These are phyloP conservation scores for Coenonympha arcania DNA, from an alignment of 2,888 invertebrate species.

Conservation along the genomic window DNA sequence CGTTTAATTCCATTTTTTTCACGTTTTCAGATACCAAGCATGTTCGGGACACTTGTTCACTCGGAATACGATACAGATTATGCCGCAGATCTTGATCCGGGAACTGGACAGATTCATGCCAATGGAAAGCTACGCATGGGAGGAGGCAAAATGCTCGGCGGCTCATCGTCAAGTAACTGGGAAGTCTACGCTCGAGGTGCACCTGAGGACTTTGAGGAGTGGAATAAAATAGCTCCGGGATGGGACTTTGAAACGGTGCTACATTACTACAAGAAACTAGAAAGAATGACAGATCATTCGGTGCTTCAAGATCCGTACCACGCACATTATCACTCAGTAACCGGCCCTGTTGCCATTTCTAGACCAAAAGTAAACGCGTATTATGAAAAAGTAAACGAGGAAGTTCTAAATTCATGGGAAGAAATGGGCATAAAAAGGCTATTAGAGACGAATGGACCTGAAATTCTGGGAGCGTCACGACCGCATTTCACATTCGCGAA, in stretches of 20 bases:
- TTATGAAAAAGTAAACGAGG: constrained; percentile 31
- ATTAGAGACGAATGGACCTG: constrained; percentile 36
- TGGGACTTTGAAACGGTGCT: constrained; percentile 38
- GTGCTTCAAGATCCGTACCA: constrained; percentile 31
- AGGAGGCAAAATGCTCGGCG: constrained; percentile 40
- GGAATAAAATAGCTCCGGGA: constrained; percentile 35
- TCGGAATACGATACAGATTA: constrained; percentile 39
- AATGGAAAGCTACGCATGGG: constrained; percentile 31
- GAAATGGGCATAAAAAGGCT: constrained; percentile 38
- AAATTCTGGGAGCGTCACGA: constrained; percentile 32
- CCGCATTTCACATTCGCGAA: constrained; percentile 42
- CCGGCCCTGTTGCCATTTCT: constrained; percentile 38
- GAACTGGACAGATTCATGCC: constrained; percentile 32
- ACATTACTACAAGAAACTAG: constrained; percentile 39
- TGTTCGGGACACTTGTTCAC: constrained; percentile 32
- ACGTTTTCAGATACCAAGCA: constrained; percentile 39
- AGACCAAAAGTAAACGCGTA: constrained; percentile 33
- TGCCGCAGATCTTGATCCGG: constrained; percentile 31
- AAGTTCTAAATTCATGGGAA: constrained; percentile 32
- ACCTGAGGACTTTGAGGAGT: constrained; percentile 38
- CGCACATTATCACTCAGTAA: constrained; percentile 33
- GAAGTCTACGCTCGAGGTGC: constrained; percentile 38
- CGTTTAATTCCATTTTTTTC: no score
- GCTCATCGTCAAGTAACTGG: constrained; percentile 37
- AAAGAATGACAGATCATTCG: constrained; percentile 35